A percentile compares a stretch with the other conserved stretches of the same genome.
These are phyloP conservation scores for Dryobotodes eremita DNA, from an alignment of 2,888 invertebrate species.

Conservation along the genomic window DNA sequence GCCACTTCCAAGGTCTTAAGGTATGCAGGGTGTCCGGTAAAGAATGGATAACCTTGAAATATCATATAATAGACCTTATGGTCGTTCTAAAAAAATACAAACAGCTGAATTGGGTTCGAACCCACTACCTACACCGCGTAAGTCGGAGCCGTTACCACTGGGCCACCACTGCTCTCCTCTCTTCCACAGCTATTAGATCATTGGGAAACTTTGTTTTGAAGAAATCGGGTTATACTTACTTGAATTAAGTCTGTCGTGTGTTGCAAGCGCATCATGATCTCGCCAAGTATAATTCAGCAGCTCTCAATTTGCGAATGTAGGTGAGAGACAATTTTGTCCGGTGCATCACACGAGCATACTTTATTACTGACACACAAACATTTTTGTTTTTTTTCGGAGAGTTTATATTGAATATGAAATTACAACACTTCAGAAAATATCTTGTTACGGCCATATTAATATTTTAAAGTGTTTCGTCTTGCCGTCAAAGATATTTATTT, in stretches of 20 bases:
- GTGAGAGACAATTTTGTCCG: conserved; percentile 45
- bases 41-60: no score
- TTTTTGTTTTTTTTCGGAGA: conserved; percentile 45
- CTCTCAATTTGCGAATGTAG: conserved; percentile 53
- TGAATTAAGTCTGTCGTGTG: conserved; percentile 1
- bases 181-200: no score
- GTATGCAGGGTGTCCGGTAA: no score
- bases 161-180: no score
- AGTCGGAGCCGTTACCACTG: no score
- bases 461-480: not conserved
- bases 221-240: no score
- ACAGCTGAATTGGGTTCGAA: no score
- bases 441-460: not conserved
- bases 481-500: not conserved
- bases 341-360: conserved; percentile 65
- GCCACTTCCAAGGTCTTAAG: no score
- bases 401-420: conserved; percentile 20
- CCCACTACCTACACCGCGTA: no score
- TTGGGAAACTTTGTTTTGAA: no score
- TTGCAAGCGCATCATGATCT: conserved; percentile 25
- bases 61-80: no score
- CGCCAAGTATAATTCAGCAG: conserved; percentile 34
- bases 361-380: conserved; percentile 59
- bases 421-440: conserved; percentile 39
- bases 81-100: no score